Evolutionary conservation across 2,797 vertebrate species (phyloP).

Genomic region (Arnoldichthys spilopterus): DNA sequence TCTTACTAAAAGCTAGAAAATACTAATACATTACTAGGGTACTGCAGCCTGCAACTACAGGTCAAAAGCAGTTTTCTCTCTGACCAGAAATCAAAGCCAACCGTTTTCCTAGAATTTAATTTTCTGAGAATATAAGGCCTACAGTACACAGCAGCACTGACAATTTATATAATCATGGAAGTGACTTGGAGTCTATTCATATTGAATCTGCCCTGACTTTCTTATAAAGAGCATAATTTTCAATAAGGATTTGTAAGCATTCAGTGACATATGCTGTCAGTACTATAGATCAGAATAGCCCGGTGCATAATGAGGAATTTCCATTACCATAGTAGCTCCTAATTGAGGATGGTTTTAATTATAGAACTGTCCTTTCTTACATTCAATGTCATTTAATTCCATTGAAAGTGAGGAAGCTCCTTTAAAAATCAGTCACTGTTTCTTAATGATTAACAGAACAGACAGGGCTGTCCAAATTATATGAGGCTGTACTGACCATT

Average conservation of each 20-base stretch:
- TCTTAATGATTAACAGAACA: slow-evolving; percentile 28
- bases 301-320: slow-evolving; percentile 30
- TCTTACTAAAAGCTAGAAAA: slow-evolving; percentile 35
- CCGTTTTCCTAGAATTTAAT: not conserved
- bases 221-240: slow-evolving; percentile 16
- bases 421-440: slow-evolving; percentile 29
- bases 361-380: slow-evolving; percentile 32
- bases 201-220: not conserved
- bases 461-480: slow-evolving; percentile 18
- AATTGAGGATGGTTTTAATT: slow-evolving; percentile 46
- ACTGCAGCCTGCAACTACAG: slow-evolving; percentile 4
- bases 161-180: slow-evolving; percentile 21
- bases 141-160: not conserved
- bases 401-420: slow-evolving; percentile 20
- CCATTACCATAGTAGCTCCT: slow-evolving; percentile 33
- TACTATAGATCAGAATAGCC: slow-evolving; percentile 16
- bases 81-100: not conserved
- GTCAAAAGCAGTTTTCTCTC: slow-evolving; percentile 20
- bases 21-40: slow-evolving; percentile 21
- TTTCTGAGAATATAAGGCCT: not conserved
- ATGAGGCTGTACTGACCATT: slow-evolving; percentile 33
- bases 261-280: not conserved
- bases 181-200: slow-evolving; percentile 21
- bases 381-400: slow-evolving; percentile 39
- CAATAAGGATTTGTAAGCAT: slow-evolving; percentile 21